A percentile compares a stretch with the other conserved stretches of the same genome.
Evolutionary conservation across 2,113 vertebrate species (phyloP).

Genomic region (Pagrus major): DNA sequence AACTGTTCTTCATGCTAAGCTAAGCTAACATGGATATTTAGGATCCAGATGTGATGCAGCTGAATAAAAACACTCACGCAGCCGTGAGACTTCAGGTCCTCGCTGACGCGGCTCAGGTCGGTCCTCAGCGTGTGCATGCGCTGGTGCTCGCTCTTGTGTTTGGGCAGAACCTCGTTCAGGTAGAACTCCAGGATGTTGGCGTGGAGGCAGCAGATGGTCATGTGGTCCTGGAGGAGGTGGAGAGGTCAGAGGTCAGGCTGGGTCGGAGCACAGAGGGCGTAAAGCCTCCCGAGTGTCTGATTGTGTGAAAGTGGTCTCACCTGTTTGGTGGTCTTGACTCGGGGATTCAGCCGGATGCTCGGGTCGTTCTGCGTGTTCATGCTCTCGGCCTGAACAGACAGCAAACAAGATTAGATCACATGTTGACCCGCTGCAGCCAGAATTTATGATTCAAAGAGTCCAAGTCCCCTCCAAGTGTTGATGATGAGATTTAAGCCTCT

Average conservation of each 20-base stretch:
- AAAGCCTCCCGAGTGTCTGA: no score
- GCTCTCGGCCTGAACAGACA: conserved; percentile 56
- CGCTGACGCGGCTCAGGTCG: conserved; percentile 64
- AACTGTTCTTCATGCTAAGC: background rate
- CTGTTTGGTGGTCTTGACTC: background rate
- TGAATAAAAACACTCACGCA: conserved; percentile 66
- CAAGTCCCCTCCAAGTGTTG: no score
- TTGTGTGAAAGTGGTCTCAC: conserved; percentile 17
- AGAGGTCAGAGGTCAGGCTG: conserved; percentile 1
- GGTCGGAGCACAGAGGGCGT: no score
- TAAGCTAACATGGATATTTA: background rate
- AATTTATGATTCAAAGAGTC: no score
- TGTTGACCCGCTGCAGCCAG: no score
- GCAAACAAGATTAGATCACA: background rate
- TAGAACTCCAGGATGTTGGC: conserved; percentile 80
- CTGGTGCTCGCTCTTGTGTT: conserved; percentile 3
- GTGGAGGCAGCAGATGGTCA: conserved; percentile 77
- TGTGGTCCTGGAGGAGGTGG: conserved; percentile 35
- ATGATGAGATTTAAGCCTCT: no score
- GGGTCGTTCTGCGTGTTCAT: conserved; percentile 42
- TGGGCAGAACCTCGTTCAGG: conserved; percentile 67
- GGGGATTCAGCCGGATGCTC: conserved; percentile 43
- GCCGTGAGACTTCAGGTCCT: conserved; percentile 63
- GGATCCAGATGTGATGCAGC: background rate
- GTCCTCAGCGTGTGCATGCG: conserved; percentile 56